Percentiles rank a stretch among this genome's conserved stretches.
phyloP scores from a whole-genome alignment of 2,797 vertebrate species.

The Acanthurus lineatus region DNA sequence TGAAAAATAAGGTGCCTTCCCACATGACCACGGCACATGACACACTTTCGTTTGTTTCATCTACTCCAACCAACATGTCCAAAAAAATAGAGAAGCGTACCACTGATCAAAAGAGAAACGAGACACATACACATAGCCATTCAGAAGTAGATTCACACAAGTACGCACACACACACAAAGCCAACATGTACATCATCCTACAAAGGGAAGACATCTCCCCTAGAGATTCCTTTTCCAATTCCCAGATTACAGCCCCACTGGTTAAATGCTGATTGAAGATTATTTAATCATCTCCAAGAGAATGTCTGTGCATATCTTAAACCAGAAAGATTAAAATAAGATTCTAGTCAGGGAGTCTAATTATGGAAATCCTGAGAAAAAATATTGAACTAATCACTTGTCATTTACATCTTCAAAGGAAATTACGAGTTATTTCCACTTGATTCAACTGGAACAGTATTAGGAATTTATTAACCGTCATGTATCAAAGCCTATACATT shows the following conservation, averaged over 20 bases:
- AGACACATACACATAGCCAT: conserved; percentile 24
- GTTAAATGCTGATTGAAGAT: conserved; percentile 82
- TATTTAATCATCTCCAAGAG: conserved; percentile 79
- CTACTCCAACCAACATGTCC: conserved; percentile 46
- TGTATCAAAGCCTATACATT: conserved; percentile 45
- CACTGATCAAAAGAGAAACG: conserved; percentile 61
- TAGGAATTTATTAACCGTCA: conserved; percentile 49
- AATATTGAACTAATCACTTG: conserved; percentile 79
- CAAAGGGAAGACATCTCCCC: conserved; percentile 63
- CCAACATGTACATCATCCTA: conserved; percentile 53
- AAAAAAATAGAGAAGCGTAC: conserved; percentile 37
- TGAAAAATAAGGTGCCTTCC: conserved; percentile 42
- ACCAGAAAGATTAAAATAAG: conserved; percentile 72
- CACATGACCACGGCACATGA: conserved; percentile 47
- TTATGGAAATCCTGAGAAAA: conserved; percentile 82
- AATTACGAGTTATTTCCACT: conserved; percentile 65
- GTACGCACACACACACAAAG: conserved; percentile 37
- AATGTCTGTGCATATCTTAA: conserved; percentile 83
- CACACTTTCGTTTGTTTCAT: conserved; percentile 58
- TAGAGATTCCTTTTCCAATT: conserved; percentile 71
- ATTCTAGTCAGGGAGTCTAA: conserved; percentile 78
- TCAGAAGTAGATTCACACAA: conserved; percentile 37
- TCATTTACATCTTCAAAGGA: conserved; percentile 76
- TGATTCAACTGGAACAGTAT: conserved; percentile 59
- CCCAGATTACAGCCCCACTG: conserved; percentile 73